These are phyloP conservation scores for Poliocrania exsul DNA, from an alignment of 2,797 vertebrate genomes.

Conservation along the genomic window DNA sequence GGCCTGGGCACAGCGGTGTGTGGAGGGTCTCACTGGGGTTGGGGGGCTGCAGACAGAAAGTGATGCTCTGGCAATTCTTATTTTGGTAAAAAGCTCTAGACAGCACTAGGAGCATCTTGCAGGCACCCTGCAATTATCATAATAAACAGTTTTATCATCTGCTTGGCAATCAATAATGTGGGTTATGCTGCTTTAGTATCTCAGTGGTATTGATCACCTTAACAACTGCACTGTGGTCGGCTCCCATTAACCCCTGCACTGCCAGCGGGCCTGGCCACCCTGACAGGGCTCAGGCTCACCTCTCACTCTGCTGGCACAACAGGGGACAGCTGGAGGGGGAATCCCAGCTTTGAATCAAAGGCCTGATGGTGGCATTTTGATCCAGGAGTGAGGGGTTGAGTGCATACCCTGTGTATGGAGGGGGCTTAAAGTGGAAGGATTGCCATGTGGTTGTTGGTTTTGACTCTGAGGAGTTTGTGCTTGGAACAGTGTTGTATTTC, in stretches of 20 bases:
- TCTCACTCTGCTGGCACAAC: not conserved
- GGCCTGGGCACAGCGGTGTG: rapidly evolving
- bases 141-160: slow-evolving; percentile 98
- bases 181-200: slow-evolving; percentile 98
- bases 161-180: slow-evolving; percentile 92
- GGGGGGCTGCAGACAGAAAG: not conserved
- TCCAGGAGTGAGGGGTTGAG: not conserved
- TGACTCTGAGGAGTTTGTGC: not conserved
- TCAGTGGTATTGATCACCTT: slow-evolving; percentile 96
- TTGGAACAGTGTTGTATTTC: rapidly evolving
- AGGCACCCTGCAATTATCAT: slow-evolving; percentile 85
- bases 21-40: not conserved
- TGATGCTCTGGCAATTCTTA: slow-evolving; percentile 52
- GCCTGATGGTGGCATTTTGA: not conserved
- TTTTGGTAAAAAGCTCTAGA: slow-evolving; percentile 74
- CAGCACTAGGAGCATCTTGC: slow-evolving; percentile 71
- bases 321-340: not conserved
- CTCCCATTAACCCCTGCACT: slow-evolving; percentile 84
- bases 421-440: not conserved
- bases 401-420: not conserved
- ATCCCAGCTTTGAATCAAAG: not conserved
- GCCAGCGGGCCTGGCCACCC: not conserved
- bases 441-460: not conserved
- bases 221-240: slow-evolving; percentile 90
- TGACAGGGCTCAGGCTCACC: not conserved